Base-by-base conservation (phyloP, 2,113 vertebrate species). In the Hyperopisus bebe region DNA sequence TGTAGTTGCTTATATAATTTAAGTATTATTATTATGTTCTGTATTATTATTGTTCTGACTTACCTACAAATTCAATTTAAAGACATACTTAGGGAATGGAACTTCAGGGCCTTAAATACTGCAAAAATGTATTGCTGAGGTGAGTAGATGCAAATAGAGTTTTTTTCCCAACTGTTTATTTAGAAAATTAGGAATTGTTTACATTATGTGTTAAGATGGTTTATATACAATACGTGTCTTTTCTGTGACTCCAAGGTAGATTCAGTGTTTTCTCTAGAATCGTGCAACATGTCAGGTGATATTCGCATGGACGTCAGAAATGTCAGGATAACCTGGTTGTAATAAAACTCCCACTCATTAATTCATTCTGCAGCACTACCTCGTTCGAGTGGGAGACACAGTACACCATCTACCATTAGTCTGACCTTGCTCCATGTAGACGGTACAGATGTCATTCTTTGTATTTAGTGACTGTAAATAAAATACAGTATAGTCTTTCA, bases 401-500 rank as follows among this genome's bases (percentile, higher is more conserved):
- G 48, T 27, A 48, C 9, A 58, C 44, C 83, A 46, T 74, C 35
- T 74, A 39, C 55, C 55, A 51, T 86, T 87, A 90, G 17, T 50
- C 58, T 39, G 89, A 90, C 84, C 62, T 90, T 90, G 53, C 7
- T 24, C 17, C 44, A 31, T 83, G 21, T 86, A 51, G 84, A 74
- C 46, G 11, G 89, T 46, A 50, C 89, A 85, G 84, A 87, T 87
- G 53, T 86, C 21, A 88, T 55, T 88, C 48, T 87, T 90, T 86
- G 31, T 90, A 87, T 70, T 86, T 42, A n/a, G 55, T 48, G 21
- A 89, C 82, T 66, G 55, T 66, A 90, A 90, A 90, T 90, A 86
- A 89, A 39, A 86, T 58, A 74, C 58, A 48, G 47, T 50, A 89
- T 55, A 70, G n/a, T 46, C 89, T 86, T 70, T 90, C 58, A 31